These are phyloP conservation scores for Ochropleura plecta DNA, from an alignment of 2,888 invertebrate genomes.

Conservation along the genomic window DNA sequence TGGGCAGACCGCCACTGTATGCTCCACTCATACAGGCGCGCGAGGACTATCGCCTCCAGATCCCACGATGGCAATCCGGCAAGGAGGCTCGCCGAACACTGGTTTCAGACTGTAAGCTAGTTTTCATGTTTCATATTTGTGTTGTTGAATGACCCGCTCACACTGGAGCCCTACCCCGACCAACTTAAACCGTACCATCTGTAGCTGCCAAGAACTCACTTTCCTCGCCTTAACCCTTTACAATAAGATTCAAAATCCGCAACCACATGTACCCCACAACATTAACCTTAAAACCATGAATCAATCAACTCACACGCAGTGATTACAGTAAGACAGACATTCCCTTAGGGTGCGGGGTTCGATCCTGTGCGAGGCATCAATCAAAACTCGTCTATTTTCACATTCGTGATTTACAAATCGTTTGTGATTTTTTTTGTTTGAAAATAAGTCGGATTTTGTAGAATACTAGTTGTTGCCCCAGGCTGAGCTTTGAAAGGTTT, in stretches of 20 bases:
- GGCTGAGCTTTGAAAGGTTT: conserved; percentile 48
- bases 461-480: conserved; percentile 51
- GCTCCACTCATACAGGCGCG: too few species aligned
- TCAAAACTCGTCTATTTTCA: conserved; percentile 81
- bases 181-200: conserved; percentile 29
- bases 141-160: conserved; percentile 21
- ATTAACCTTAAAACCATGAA: conserved; percentile 61
- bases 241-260: conserved; percentile 48
- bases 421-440: conserved; percentile 39
- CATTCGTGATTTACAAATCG: conserved; percentile 67
- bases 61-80: too few species aligned
- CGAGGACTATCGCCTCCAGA: too few species aligned
- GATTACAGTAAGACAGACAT: conserved; percentile 70
- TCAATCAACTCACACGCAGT: conserved; percentile 72
- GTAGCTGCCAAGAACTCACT: conserved; percentile 14
- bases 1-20: too few species aligned
- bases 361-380: conserved; percentile 78
- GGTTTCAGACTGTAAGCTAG: neutral
- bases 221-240: neutral
- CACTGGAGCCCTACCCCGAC: conserved; percentile 42
- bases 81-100: neutral
- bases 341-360: conserved; percentile 73
- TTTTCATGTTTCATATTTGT: neutral
- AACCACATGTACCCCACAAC: neutral
- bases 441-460: conserved; percentile 48